A percentile compares a stretch with the other conserved stretches of the same genome.
These are phyloP conservation scores for Campylomormyrus tamandua DNA, from an alignment of 2,113 vertebrate species.

Conservation along the genomic window DNA sequence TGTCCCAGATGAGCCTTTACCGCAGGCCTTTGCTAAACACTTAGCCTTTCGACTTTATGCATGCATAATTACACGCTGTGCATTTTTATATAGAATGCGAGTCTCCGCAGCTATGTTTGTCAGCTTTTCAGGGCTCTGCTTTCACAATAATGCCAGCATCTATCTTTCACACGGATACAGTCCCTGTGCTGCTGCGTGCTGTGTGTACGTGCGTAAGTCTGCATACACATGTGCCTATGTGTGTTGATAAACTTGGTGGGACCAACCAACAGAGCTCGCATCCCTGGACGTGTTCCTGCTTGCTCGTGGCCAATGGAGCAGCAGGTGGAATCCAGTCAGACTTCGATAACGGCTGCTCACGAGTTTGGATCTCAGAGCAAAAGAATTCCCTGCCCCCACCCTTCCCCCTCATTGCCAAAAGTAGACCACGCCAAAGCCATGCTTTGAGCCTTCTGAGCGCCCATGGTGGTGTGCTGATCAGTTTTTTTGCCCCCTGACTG, in stretches of 20 bases:
- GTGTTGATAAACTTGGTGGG: neutral
- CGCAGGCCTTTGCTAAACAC: neutral
- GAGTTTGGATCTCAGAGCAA: neutral
- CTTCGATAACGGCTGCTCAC: slow-evolving; percentile 11
- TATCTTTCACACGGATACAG: neutral
- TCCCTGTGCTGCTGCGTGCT: neutral
- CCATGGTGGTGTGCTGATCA: neutral
- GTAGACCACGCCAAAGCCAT: neutral
- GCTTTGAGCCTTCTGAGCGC: neutral
- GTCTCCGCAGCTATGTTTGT: neutral
- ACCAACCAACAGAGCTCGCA: neutral
- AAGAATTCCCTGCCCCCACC: neutral
- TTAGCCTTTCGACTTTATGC: neutral
- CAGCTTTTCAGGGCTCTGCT: neutral
- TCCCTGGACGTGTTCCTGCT: neutral
- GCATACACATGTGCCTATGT: neutral
- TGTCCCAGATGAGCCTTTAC: neutral
- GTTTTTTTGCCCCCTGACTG: neutral
- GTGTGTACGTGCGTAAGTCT: neutral
- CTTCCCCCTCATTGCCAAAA: neutral
- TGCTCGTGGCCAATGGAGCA: neutral
- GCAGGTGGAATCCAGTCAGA: slow-evolving; percentile 20
- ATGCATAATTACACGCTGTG: neutral
- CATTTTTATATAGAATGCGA: neutral
- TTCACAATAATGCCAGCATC: neutral